phyloP scores from a whole-genome alignment of 1,140 invertebrate species.

The Drosophila subobscura region DNA sequence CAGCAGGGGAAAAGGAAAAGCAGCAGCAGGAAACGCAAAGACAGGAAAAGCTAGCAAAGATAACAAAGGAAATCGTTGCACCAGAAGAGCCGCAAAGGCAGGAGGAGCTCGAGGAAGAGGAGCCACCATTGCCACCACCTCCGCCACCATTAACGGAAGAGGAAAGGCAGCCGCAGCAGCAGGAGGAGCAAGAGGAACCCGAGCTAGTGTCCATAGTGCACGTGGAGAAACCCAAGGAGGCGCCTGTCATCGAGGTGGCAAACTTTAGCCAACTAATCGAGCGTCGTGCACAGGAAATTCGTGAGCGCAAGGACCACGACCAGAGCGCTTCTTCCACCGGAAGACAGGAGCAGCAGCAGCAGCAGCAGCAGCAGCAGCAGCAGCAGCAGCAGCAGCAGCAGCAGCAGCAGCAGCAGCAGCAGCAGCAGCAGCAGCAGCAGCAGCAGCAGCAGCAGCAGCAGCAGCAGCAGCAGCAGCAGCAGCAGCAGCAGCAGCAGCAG shows the following conservation, averaged over 20 bases:
- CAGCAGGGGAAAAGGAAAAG: conserved; percentile 31
- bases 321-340: neutral
- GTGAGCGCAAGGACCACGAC: conserved; percentile 26
- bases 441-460: neutral
- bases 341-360: neutral
- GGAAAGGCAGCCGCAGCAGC: conserved; percentile 10
- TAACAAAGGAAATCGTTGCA: neutral
- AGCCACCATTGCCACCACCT: conserved; percentile 55
- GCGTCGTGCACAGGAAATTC: conserved; percentile 72
- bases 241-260: conserved; percentile 67
- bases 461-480: conserved; percentile 2
- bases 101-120: conserved; percentile 27
- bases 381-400: neutral
- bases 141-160: conserved; percentile 53
- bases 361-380: neutral
- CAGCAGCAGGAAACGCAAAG: conserved; percentile 21
- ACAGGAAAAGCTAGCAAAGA: conserved; percentile 6
- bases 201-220: conserved; percentile 42
- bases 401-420: conserved; percentile 9
- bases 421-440: neutral
- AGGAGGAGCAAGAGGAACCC: conserved; percentile 12
- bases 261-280: conserved; percentile 78
- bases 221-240: conserved; percentile 66
- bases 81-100: neutral
- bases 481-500: neutral